These are phyloP conservation scores for Tetragnatha versicolor DNA, from an alignment of 1,140 invertebrate genomes.

Conservation along the genomic window DNA sequence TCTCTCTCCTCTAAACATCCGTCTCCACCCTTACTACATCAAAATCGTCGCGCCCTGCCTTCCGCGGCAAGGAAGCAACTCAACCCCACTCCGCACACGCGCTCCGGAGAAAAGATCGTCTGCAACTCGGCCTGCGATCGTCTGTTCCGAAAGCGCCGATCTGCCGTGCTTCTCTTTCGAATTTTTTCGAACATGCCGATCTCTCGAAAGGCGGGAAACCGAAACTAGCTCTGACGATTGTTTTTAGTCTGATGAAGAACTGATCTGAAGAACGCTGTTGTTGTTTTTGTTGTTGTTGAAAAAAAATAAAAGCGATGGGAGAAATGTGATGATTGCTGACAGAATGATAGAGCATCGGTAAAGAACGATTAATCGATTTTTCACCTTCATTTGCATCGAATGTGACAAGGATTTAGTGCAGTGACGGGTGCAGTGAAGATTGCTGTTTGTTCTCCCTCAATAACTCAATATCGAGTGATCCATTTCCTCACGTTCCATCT, in stretches of 20 bases:
- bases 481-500: too few species aligned
- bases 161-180: slow-evolving; percentile 5
- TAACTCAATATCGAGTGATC: slow-evolving; percentile 31
- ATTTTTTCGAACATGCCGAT: not conserved
- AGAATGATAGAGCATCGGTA: slow-evolving; percentile 32
- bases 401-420: slow-evolving; percentile 52
- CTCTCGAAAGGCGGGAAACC: not conserved
- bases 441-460: slow-evolving; percentile 33
- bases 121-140: slow-evolving; percentile 31
- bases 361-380: slow-evolving; percentile 45
- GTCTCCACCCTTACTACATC: slow-evolving; percentile 40
- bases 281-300: too few species aligned
- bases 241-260: too few species aligned
- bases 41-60: slow-evolving; percentile 45
- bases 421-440: slow-evolving; percentile 41
- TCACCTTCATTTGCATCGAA: slow-evolving; percentile 45
- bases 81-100: slow-evolving; percentile 38
- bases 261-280: too few species aligned
- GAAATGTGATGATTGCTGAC: slow-evolving; percentile 18
- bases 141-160: slow-evolving; percentile 3
- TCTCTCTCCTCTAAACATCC: slow-evolving; percentile 44
- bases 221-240: not conserved
- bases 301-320: not conserved
- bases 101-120: slow-evolving; percentile 34
- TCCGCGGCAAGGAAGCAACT: slow-evolving; percentile 36